A percentile compares a stretch with the other conserved stretches of the same genome.
Conservation (phyloP, 2,888 invertebrate species). For the Pheosia tremula region DNA sequence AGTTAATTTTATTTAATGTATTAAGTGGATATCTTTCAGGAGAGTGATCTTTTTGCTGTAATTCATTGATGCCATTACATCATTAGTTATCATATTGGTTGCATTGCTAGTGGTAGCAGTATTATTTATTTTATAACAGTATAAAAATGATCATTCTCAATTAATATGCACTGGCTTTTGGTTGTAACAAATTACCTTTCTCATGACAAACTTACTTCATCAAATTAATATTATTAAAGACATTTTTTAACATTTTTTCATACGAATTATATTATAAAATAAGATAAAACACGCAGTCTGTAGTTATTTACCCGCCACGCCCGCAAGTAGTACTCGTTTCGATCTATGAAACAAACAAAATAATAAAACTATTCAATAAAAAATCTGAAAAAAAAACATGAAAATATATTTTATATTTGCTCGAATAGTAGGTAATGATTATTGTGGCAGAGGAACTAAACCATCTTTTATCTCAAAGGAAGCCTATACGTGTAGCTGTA, state of each 20-base stretch:
- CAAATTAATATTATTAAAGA: constrained; percentile 72
- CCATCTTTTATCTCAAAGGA: too few relatives aligned
- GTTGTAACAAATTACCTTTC: constrained; percentile 56
- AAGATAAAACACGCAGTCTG: constrained; percentile 46
- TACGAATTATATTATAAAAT: constrained; percentile 77
- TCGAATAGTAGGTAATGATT: too few relatives aligned
- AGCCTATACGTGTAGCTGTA: too few relatives aligned
- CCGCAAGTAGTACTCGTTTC: too few relatives aligned
- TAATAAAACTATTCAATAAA: too few relatives aligned
- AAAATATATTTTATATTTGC: too few relatives aligned
- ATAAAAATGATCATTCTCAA: constrained; percentile 34
- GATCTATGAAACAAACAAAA: too few relatives aligned
- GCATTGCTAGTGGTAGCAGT: constrained; percentile 44
- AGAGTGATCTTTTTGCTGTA: constrained; percentile 27
- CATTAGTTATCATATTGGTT: constrained; percentile 30
- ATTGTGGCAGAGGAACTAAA: too few relatives aligned
- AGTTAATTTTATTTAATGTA: constrained; percentile 44
- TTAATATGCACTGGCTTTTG: constrained; percentile 50
- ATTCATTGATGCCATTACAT: constrained; percentile 20
- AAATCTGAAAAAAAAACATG: too few relatives aligned
- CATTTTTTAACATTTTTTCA: constrained; percentile 77
- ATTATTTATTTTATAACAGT: constrained; percentile 39
- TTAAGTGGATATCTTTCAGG: constrained; percentile 27
- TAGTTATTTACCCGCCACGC: not conserved
- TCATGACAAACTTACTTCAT: constrained; percentile 67